Conservation (phyloP, 2,888 invertebrate species). For the Limenitis camilla region DNA sequence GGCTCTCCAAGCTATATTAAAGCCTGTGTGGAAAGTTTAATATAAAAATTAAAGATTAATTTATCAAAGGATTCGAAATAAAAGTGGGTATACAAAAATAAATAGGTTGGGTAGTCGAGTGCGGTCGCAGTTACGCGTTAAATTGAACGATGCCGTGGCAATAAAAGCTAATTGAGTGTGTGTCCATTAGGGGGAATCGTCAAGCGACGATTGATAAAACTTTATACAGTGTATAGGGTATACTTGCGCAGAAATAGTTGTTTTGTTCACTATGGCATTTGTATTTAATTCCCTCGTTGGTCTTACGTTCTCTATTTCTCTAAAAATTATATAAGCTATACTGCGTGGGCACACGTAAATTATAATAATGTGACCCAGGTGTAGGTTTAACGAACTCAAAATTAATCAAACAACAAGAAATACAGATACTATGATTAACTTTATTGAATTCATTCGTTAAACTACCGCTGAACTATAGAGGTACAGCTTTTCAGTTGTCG, state of each 20-base stretch:
- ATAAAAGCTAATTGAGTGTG: constrained; percentile 71
- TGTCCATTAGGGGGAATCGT: constrained; percentile 53
- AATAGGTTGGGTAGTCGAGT: constrained; percentile 49
- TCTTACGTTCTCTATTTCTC: no score
- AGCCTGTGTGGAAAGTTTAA: neutral
- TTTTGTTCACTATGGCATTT: neutral
- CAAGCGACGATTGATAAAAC: constrained; percentile 39
- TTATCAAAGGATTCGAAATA: constrained; percentile 26
- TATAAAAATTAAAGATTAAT: constrained; percentile 10
- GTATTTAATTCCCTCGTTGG: neutral
- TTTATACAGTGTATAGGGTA: constrained; percentile 11
- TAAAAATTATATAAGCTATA: no score
- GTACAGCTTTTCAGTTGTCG: no score
- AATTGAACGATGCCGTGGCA: constrained; percentile 62
- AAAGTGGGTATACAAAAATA: constrained; percentile 59
- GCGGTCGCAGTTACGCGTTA: constrained; percentile 64
- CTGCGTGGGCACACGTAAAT: no score
- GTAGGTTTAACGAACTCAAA: no score
- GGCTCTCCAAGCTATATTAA: constrained; percentile 4
- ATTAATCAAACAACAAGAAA: no score
- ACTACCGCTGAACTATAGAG: no score
- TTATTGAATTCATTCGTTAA: no score
- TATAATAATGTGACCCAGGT: no score
- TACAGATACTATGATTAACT: no score
- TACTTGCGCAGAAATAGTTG: constrained; percentile 12